phyloP scores from a whole-genome alignment of 1,140 invertebrate genomes.

The Aphelinus atriplicis region DNA sequence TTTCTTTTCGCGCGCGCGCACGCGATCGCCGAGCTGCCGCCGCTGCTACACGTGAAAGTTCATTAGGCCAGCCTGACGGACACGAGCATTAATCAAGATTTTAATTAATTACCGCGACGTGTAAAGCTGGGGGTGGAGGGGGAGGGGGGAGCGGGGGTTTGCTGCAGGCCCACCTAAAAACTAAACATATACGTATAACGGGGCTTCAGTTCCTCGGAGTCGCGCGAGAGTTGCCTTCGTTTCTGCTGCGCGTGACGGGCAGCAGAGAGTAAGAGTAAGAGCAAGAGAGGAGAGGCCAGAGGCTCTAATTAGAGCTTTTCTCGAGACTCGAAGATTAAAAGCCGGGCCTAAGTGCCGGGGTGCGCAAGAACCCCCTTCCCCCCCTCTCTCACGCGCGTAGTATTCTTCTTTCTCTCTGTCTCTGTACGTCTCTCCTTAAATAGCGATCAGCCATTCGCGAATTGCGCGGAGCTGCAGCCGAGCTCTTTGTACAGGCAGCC shows the following conservation, averaged over 20 bases:
- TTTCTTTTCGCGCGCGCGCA: constrained; percentile 32
- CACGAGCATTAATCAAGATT: constrained; percentile 65
- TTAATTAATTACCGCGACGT: constrained; percentile 65
- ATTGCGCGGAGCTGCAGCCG: no score
- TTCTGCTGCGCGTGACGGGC: no score
- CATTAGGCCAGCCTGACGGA: constrained; percentile 56
- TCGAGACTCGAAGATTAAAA: constrained; percentile 62
- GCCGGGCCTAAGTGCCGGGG: constrained; percentile 58
- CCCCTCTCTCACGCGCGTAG: constrained; percentile 37
- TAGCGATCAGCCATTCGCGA: no score
- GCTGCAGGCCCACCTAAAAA: constrained; percentile 53
- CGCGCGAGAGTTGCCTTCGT: neutral
- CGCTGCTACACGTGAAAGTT: constrained; percentile 34
- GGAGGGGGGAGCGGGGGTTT: neutral
- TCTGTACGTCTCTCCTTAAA: neutral
- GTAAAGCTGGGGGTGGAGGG: constrained; percentile 34
- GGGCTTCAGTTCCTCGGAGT: no score
- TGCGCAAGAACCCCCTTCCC: constrained; percentile 61
- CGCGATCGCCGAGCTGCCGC: no score
- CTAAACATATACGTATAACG: constrained; percentile 50
- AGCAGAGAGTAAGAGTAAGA: constrained; percentile 9
- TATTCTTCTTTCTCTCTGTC: constrained; percentile 22
- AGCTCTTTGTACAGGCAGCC: no score
- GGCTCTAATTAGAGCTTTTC: constrained; percentile 61
- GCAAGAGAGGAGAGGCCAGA: constrained; percentile 32